A percentile compares a stretch with the other conserved stretches of the same genome.
Conservation (phyloP, 2,113 vertebrate species). For the Nesospiza acunhae region DNA sequence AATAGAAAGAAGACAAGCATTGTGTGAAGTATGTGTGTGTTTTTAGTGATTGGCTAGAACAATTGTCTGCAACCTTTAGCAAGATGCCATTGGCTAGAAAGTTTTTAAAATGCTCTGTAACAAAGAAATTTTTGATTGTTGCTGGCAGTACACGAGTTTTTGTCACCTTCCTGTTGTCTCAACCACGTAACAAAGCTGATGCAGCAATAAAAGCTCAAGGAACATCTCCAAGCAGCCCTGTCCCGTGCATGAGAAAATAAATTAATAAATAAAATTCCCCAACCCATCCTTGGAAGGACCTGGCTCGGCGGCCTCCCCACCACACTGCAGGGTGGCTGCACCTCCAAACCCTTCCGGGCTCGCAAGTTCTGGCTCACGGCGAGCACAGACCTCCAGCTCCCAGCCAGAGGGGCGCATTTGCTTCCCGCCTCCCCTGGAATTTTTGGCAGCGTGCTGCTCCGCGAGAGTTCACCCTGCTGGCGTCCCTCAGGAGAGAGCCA, state of each 20-base stretch:
- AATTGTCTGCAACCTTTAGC: neutral
- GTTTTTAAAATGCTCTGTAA: neutral
- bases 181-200: neutral
- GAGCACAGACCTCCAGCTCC: neutral
- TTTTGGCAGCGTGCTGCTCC: neutral
- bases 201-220: no score
- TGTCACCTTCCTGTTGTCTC: neutral
- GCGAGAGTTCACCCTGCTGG: neutral
- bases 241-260: neutral
- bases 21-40: neutral
- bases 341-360: accelerated
- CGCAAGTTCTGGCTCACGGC: neutral
- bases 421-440: neutral
- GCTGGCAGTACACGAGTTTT: neutral
- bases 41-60: neutral
- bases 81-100: neutral
- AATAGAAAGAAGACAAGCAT: neutral
- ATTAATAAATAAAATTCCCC: neutral
- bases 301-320: neutral
- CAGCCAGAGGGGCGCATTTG: neutral
- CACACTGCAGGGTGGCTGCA: neutral
- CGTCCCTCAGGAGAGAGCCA: accelerated
- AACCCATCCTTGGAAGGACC: neutral
- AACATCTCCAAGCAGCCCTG: neutral
- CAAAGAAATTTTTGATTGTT: neutral